Percentiles rank a stretch among this genome's conserved stretches.
Conservation (phyloP, 2,888 invertebrate genomes). For the Drosophila paracracens region DNA sequence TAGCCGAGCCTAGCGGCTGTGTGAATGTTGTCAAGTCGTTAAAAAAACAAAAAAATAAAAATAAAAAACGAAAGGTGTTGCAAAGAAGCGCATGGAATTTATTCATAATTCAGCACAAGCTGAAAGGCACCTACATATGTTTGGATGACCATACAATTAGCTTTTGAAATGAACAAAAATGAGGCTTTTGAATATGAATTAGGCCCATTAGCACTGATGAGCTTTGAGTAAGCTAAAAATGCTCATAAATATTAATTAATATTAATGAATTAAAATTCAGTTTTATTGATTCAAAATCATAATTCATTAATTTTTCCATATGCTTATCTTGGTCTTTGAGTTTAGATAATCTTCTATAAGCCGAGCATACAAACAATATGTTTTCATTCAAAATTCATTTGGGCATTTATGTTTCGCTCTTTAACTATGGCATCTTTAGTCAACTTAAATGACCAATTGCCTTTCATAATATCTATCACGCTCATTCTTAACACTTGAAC, state of each 20-base stretch:
- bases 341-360: not conserved
- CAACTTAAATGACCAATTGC: slow-evolving; percentile 3
- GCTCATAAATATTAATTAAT: not conserved
- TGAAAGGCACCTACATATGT: slow-evolving; percentile 16
- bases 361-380: not conserved
- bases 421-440: not conserved
- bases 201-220: slow-evolving; percentile 3
- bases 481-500: slow-evolving; percentile 7
- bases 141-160: slow-evolving; percentile 59
- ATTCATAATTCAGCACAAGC: slow-evolving; percentile 43
- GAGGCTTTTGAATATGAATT: slow-evolving; percentile 56
- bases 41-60: slow-evolving; percentile 11
- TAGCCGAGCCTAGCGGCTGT: slow-evolving; percentile 53
- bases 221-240: not conserved
- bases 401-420: not conserved
- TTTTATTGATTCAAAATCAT: not conserved
- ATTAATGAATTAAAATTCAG: not conserved
- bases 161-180: slow-evolving; percentile 44
- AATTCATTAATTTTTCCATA: slow-evolving; percentile 7
- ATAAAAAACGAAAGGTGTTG: slow-evolving; percentile 61
- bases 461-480: not conserved
- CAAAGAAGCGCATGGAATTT: slow-evolving; percentile 54
- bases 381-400: not conserved
- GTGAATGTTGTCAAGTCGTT: slow-evolving; percentile 78
- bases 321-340: not conserved